phyloP scores from a whole-genome alignment of 2,888 invertebrate genomes.

The Sarcophaga variegata region DNA sequence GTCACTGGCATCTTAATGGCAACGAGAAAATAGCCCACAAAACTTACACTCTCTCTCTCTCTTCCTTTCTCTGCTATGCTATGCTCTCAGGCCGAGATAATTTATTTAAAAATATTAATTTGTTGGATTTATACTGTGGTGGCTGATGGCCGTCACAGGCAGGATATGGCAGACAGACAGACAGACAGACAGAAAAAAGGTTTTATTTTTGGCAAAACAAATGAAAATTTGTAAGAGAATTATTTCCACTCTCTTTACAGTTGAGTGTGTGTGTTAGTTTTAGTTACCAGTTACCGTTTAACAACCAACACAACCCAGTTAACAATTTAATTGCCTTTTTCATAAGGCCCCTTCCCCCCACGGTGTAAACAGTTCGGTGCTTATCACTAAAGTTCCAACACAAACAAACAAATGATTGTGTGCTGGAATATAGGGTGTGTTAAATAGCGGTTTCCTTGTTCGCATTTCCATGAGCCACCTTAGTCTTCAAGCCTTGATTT shows the following conservation, averaged over 20 bases:
- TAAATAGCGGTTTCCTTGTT: no score
- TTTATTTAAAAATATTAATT: slow-evolving; percentile 51
- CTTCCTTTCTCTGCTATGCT: not conserved
- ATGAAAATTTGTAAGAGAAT: slow-evolving; percentile 38
- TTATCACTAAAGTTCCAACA: not conserved
- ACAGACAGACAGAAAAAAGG: not conserved
- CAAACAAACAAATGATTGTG: not conserved
- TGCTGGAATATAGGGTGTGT: no score
- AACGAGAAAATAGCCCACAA: slow-evolving; percentile 15
- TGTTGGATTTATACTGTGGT: not conserved
- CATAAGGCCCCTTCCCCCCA: not conserved
- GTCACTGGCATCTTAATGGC: slow-evolving; percentile 72
- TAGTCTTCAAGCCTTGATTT: no score
- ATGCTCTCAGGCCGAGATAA: slow-evolving; percentile 1
- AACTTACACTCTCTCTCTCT: not conserved
- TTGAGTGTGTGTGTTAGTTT: not conserved
- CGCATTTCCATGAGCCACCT: no score
- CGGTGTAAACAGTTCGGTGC: no score
- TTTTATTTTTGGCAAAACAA: slow-evolving; percentile 11
- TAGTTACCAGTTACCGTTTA: slow-evolving; percentile 45
- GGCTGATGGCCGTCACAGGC: not conserved
- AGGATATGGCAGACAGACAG: not conserved
- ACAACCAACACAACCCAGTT: slow-evolving; percentile 53
- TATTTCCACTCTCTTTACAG: not conserved
- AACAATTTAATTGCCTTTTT: slow-evolving; percentile 70